phyloP scores from a whole-genome alignment of 1,140 invertebrate genomes.

The Pentalonia nigronervosa region DNA sequence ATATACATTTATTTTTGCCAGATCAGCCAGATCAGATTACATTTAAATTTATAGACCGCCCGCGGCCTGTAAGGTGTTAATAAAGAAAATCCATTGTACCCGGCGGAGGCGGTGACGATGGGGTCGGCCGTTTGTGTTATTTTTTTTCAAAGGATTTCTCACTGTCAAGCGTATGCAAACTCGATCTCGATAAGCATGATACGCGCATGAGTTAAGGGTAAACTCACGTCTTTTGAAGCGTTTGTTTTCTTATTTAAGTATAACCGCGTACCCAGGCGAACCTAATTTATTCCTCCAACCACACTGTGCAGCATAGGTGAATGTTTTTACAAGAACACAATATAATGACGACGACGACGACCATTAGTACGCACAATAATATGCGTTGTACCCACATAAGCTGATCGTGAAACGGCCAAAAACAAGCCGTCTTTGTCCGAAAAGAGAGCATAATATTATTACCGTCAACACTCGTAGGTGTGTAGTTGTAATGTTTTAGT shows the following conservation, averaged over 20 bases:
- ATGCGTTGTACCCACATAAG: not conserved
- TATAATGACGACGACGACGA: not conserved
- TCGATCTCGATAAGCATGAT: constrained; percentile 31
- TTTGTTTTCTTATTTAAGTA: not conserved
- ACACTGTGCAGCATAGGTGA: not conserved
- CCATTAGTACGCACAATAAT: not conserved
- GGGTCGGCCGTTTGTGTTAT: not conserved
- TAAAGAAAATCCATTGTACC: constrained; percentile 54
- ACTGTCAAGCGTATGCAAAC: constrained; percentile 34
- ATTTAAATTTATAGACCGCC: constrained; percentile 58
- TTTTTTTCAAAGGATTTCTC: constrained; percentile 51
- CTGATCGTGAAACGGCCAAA: not conserved
- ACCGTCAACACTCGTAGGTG: not conserved
- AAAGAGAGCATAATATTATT: not conserved
- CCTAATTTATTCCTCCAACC: not conserved
- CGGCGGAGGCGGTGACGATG: not conserved
- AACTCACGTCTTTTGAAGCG: not conserved
- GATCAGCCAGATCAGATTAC: constrained; percentile 56
- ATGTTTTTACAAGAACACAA: not conserved
- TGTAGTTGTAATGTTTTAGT: too few relatives aligned
- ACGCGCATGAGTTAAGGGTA: not conserved
- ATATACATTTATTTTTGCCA: constrained; percentile 13
- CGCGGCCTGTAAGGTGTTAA: constrained; percentile 56
- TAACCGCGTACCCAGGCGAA: too few relatives aligned
- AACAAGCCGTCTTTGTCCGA: not conserved